Evolutionary conservation across 2,797 vertebrate species (phyloP), one percentile per base, ranked within the genome.

Genomic region (Iguana delicatissima): DNA sequence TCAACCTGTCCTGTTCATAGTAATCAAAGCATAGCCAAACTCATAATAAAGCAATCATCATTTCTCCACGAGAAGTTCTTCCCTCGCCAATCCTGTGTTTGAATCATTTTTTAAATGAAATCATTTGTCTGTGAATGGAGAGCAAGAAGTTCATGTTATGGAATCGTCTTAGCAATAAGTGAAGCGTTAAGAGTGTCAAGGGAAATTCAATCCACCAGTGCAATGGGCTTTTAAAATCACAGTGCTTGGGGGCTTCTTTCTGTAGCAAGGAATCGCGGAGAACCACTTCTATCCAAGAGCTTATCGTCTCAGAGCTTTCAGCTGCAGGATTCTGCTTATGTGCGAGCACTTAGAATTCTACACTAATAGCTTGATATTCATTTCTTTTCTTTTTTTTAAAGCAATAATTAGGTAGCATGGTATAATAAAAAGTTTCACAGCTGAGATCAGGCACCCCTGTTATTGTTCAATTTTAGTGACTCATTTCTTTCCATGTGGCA

Each of bases 311-410:
- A 57, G 69, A 92, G 62, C 52, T 92, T 80, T 89, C 86, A 88
- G 29, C 81, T 93, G 72, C 94, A 97, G 96, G 96, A 96, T 93
- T 89, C 87, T 81, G 29, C 72, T 93, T 90, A 89, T 52, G 73
- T 76, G 46, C 32, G 93, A 93, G 89, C 14, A 80, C 0, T 85
- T 81, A 82, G 20, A 83, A 13, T n/a, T 90, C 88, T 32, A 93
- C 73, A 72, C 85, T 42, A 64, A 80, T 35, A 77, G 72, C 32
- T 80, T 89, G 72, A 29, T 92, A 90, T 52, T 80, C 0, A 83
- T 57, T 59, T 10, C 42, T 42, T 42, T 42, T 42, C 3, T 35
- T 42, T 73, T 85, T 29, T 83, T 62, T 83, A 72, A 73, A 73
- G 72, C 6, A 26, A 14, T 73, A 88, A 73, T 88, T 88, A 73